phyloP scores from a whole-genome alignment of 2,888 invertebrate genomes.

The Drymonia ruficornis region DNA sequence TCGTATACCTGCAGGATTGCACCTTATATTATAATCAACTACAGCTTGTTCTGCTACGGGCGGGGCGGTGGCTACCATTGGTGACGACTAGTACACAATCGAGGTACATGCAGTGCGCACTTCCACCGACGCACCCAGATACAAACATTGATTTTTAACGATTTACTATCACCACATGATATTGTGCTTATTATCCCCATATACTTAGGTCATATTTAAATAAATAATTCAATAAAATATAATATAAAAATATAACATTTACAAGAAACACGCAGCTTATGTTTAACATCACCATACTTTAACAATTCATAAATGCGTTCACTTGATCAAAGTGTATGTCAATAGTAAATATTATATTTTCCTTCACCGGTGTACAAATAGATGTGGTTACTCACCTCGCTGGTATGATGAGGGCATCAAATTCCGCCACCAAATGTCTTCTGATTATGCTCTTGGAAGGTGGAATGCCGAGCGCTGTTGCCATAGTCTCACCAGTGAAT shows the following conservation, averaged over 20 bases:
- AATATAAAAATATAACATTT: slow-evolving; percentile 51
- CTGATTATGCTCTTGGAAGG: slow-evolving; percentile 97
- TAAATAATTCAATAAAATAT: slow-evolving; percentile 24
- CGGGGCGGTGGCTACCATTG: slow-evolving; percentile 35
- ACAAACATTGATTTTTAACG: not conserved
- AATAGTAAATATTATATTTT: slow-evolving; percentile 57
- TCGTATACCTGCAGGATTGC: slow-evolving; percentile 89
- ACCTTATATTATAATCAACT: slow-evolving; percentile 84
- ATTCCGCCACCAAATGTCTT: slow-evolving; percentile 95
- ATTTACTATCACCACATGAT: not conserved
- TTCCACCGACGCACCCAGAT: slow-evolving; percentile 9
- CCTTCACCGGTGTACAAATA: slow-evolving; percentile 20
- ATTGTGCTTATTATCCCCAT: slow-evolving; percentile 32
- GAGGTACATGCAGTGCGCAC: slow-evolving; percentile 38
- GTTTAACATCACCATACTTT: not conserved
- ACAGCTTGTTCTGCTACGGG: slow-evolving; percentile 75
- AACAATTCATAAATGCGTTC: not conserved
- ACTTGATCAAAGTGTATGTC: slow-evolving; percentile 16
- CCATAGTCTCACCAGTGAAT: slow-evolving; percentile 97
- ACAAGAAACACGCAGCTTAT: slow-evolving; percentile 24
- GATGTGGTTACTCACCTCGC: slow-evolving; percentile 88
- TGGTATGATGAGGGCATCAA: slow-evolving; percentile 95
- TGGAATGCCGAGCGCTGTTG: slow-evolving; percentile 95
- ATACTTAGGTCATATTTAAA: slow-evolving; percentile 19
- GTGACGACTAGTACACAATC: slow-evolving; percentile 42